Percentiles rank a stretch among this genome's conserved stretches.
phyloP scores from a whole-genome alignment of 2,113 vertebrate species.

The Cygnus buccinator region DNA sequence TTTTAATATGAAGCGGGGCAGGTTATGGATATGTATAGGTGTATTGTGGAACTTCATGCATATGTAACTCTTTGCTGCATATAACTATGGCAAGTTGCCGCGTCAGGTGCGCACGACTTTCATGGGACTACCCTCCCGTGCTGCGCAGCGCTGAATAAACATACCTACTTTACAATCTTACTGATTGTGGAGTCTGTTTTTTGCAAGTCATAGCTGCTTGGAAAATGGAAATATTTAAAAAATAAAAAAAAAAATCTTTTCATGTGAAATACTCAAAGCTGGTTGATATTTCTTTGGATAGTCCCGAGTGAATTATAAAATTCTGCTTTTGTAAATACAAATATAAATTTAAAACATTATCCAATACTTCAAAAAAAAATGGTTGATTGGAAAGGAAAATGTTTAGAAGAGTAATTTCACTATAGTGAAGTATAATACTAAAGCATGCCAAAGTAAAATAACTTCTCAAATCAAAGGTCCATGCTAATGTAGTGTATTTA shows the following conservation, averaged over 20 bases:
- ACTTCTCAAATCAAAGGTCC: neutral
- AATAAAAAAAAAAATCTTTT: too few species aligned
- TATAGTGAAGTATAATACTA: neutral
- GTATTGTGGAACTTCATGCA: too few species aligned
- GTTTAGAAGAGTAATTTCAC: neutral
- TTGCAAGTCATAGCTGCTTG: neutral
- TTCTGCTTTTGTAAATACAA: neutral
- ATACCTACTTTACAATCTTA: too few species aligned
- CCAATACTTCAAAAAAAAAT: neutral
- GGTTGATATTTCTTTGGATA: neutral
- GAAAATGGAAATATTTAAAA: neutral
- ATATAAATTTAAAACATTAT: neutral
- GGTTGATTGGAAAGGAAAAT: neutral
- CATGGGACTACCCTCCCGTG: too few species aligned
- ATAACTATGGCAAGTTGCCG: too few species aligned
- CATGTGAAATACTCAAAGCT: neutral
- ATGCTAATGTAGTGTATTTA: neutral
- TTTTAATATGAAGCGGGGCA: too few species aligned
- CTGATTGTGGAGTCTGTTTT: too few species aligned
- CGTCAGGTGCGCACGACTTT: too few species aligned
- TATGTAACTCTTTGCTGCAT: too few species aligned
- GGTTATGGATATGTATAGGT: too few species aligned
- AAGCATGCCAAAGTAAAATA: neutral
- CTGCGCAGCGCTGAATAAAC: too few species aligned
- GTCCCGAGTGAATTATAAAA: neutral